Percentiles rank a stretch among this genome's conserved stretches.
These are phyloP conservation scores for Coelopa pilipes DNA, from an alignment of 2,888 invertebrate genomes.

Conservation along the genomic window DNA sequence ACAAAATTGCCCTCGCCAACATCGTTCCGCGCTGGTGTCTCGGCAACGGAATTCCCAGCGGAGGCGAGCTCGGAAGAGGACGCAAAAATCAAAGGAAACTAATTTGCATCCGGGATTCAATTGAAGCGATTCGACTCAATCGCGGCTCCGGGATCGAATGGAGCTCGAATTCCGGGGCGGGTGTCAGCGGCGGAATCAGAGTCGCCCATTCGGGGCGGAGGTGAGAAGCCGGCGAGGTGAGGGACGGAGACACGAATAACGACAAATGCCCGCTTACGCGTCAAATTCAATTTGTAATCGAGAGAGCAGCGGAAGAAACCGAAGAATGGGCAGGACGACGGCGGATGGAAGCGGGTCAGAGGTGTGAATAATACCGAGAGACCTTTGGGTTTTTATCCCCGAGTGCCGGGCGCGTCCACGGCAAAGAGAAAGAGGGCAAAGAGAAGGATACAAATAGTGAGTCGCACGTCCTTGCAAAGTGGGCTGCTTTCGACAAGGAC, in stretches of 20 bases:
- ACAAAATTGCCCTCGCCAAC: neutral
- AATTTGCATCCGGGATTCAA: slow-evolving; percentile 64
- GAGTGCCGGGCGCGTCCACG: too few species aligned
- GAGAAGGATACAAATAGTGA: too few species aligned
- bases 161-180: slow-evolving; percentile 56
- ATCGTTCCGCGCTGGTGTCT: neutral
- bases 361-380: neutral
- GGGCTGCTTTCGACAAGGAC: neutral
- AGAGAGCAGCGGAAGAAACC: slow-evolving; percentile 23
- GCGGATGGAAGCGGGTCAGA: neutral
- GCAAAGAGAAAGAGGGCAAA: too few species aligned
- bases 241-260: slow-evolving; percentile 23
- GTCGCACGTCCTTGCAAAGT: too few species aligned
- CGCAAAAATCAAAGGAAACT: slow-evolving; percentile 50
- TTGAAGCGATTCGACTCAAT: slow-evolving; percentile 46
- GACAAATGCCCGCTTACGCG: slow-evolving; percentile 52
- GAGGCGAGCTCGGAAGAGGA: slow-evolving; percentile 37
- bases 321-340: slow-evolving; percentile 2
- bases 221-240: slow-evolving; percentile 10
- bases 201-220: slow-evolving; percentile 43
- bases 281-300: slow-evolving; percentile 55
- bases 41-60: neutral
- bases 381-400: neutral
- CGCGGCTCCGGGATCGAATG: slow-evolving; percentile 54
- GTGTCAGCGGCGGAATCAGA: slow-evolving; percentile 52